Evolutionary conservation across 2,113 vertebrate genomes (phyloP), one percentile per base, ranked within the genome.

Genomic region (Arenaria interpres): DNA sequence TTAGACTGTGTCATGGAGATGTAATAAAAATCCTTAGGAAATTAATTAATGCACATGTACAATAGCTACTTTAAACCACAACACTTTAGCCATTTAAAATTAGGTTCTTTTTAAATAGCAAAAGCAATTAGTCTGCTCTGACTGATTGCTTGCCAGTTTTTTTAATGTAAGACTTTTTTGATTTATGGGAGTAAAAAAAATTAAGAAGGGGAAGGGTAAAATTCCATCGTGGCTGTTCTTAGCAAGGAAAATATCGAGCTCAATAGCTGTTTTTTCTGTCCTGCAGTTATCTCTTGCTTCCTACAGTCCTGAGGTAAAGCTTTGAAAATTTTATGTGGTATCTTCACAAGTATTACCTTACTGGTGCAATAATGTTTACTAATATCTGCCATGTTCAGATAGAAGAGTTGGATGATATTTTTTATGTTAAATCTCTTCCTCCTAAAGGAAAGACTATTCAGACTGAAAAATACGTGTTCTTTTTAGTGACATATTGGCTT

Each of bases 21-120:
- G 96, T 94, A 98, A 96, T 82, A 97, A 97, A 98, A 97, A 96
- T 97, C 97, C 98, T 95, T 89, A 90, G 95, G 96, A 98, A 98
- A 97, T 98, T 98, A 98, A 98, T 98, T 98, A 97, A 96, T 95
- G 91, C 80, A 96, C 89, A 81, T 77, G 96, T 97, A 98, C 94
- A 97, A 92, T 94, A 96, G 94, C 96, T 97, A 63, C 94, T 98
- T 97, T 96, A 97, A 95, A 96, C 89, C 89, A 89, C 69, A 95
- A 96, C 90, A 96, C 94, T 97, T 97, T 96, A 97, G 94, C 95
- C 93, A 46, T 96, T 96, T 94, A 92, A 96, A 97, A 97, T 92
- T 51, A 94, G 90, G 82, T 77, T 94, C 81, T 63, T 96, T 97
- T 97, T 88, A 93, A 97, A 97, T 66, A 96, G 94, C 73, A 85